phyloP scores from a whole-genome alignment of 2,113 vertebrate genomes.

The Globicephala melas region DNA sequence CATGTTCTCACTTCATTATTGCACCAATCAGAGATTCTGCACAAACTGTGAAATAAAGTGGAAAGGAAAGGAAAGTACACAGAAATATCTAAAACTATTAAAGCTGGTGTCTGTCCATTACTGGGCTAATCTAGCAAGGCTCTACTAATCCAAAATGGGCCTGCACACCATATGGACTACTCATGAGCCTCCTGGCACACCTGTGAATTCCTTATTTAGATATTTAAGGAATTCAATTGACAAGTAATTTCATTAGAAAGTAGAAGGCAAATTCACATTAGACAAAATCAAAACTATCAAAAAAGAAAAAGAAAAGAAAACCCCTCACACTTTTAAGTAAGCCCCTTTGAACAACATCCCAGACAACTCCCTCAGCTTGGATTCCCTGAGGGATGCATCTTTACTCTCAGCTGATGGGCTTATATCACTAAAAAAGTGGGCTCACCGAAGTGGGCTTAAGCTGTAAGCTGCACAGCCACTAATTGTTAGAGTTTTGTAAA shows the following conservation, averaged over 20 bases:
- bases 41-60: not conserved
- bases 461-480: not conserved
- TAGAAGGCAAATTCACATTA: not conserved
- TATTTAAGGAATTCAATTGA: conserved; percentile 16
- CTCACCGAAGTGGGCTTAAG: not conserved
- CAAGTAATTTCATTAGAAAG: not conserved
- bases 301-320: not conserved
- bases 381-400: not conserved
- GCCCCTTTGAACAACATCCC: not conserved
- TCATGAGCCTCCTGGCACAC: no score
- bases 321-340: not conserved
- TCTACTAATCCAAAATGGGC: not conserved
- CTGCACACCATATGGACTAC: not conserved
- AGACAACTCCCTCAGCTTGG: not conserved
- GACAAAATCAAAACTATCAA: not conserved
- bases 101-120: not conserved
- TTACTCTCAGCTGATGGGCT: not conserved
- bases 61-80: not conserved
- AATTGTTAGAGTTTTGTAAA: not conserved
- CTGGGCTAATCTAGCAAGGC: not conserved
- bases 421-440: not conserved
- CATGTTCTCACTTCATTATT: not conserved
- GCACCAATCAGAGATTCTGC: not conserved
- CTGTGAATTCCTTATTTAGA: not conserved
- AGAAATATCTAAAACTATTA: not conserved